Percentiles rank a stretch among this genome's conserved stretches.
phyloP scores from a whole-genome alignment of 2,113 vertebrate genomes.

The Marcusenius ussheri region DNA sequence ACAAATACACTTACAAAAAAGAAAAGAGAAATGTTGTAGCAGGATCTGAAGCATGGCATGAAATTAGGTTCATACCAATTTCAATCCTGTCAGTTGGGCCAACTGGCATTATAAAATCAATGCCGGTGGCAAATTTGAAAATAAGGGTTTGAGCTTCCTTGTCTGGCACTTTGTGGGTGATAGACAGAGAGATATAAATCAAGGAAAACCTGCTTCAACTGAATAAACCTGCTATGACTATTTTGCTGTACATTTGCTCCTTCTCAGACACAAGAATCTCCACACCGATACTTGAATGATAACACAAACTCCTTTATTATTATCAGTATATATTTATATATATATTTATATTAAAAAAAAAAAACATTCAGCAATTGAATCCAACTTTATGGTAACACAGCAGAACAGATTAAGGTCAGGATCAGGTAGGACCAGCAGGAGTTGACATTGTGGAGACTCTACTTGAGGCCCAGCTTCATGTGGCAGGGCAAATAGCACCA shows the following conservation, averaged over 20 bases:
- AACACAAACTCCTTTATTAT: slow-evolving; percentile 40
- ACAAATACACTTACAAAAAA: not conserved
- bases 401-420: not conserved
- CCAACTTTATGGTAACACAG: not conserved
- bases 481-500: slow-evolving; percentile 4
- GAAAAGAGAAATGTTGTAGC: not conserved
- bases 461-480: not conserved
- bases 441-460: not conserved
- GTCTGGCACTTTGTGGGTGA: not conserved
- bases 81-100: not conserved
- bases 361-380: slow-evolving; percentile 10
- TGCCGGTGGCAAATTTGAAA: not conserved
- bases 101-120: not conserved
- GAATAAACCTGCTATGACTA: not conserved
- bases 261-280: not conserved
- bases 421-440: not conserved
- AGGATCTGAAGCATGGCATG: not conserved
- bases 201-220: not conserved
- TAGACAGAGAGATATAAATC: not conserved
- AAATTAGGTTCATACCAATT: slow-evolving; percentile 3
- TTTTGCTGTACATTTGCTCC: not conserved
- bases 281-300: slow-evolving; percentile 26
- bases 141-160: not conserved
- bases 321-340: not conserved
- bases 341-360: too few relatives aligned